Percentiles rank a stretch among this genome's conserved stretches.
Conservation (phyloP, 2,888 invertebrate species). For the Chrysopilus asiliformis region DNA sequence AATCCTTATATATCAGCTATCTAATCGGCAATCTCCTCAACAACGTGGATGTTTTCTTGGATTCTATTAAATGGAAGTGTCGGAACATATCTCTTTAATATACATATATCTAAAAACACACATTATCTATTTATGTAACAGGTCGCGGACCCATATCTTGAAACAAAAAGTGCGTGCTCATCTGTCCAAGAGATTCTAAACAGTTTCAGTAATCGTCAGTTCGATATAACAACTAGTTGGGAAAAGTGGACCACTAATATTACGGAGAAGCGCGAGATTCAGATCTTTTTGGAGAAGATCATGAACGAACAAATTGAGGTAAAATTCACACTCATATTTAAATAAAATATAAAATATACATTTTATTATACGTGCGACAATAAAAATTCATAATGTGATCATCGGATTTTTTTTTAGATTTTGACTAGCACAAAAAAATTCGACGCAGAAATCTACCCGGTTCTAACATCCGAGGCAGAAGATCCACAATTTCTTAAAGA, state of each 20-base stretch:
- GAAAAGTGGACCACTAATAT: slow-evolving; percentile 56
- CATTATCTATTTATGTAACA: slow-evolving; percentile 32
- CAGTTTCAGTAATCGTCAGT: slow-evolving; percentile 49
- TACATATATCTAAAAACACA: slow-evolving; percentile 15
- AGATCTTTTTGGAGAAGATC: slow-evolving; percentile 39
- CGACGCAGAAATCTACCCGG: slow-evolving; percentile 60
- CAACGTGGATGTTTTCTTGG: too few relatives aligned
- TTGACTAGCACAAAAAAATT: slow-evolving; percentile 53
- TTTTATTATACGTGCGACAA: slow-evolving; percentile 2
- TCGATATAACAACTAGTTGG: slow-evolving; percentile 52
- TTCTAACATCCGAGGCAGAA: slow-evolving; percentile 49
- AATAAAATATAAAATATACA: not conserved
- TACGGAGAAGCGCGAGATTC: slow-evolving; percentile 41
- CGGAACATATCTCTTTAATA: too few relatives aligned
- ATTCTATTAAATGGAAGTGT: too few relatives aligned
- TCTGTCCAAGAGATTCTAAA: slow-evolving; percentile 57
- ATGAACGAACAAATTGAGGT: slow-evolving; percentile 56
- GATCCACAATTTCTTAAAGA: slow-evolving; percentile 43
- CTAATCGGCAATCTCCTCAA: too few relatives aligned
- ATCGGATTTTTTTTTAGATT: slow-evolving; percentile 35
- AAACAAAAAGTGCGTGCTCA: slow-evolving; percentile 48
- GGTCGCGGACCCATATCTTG: slow-evolving; percentile 55
- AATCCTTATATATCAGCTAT: too few relatives aligned
- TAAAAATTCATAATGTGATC: not conserved
- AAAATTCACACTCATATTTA: slow-evolving; percentile 15